Evolutionary conservation across 92 coral and sea anemone species (phyloP), one percentile per base, ranked within the genome.

Genomic region (Zoanthus sansibaricus): DNA sequence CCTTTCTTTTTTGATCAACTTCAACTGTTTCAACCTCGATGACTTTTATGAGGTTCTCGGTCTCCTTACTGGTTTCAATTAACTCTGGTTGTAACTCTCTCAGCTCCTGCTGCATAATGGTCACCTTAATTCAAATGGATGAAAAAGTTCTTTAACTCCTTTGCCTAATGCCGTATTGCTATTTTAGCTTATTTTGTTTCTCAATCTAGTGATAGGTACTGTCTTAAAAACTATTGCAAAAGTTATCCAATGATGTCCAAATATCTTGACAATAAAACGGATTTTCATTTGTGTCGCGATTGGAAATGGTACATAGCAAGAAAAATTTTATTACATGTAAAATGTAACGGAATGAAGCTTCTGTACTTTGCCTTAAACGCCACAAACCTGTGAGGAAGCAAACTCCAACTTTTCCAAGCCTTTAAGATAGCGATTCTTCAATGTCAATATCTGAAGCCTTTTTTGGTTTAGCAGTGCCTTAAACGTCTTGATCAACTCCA

Each of bases 381-480:
- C 33, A 72, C 79, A 58, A 74, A 92, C 97, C 94, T 97, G 99
- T 0, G 96, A 91, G 10, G 99, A 92, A 42, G 99, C 98, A 86
- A 97, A 97, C 72, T 93, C 98, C 15, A 97, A 91, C 75, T 97
- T 97, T 83, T 97, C 97, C 78, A 97, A 89, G 12, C 99, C 99
- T 67, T 93, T 94, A 51, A 97, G 94, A 70, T 97, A 97, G 18
- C 99, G 92, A 66, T 95, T 95, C 83, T 95, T 95, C 76, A 97
- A 83, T 5, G 98, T 97, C 76, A 95, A 72, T 49, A 97, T 91
- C 87, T 95, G 98, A 79, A 95, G 88, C 58, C 99, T 88, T 83
- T 95, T 97, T 76, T 87, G 91, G n/a, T 89, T 95, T 5, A 97
- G 94, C 64, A 97, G 88, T 55, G 99, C 92, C 92, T 97, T 97